A percentile compares a stretch with the other conserved stretches of the same genome.
Evolutionary conservation across 2,888 invertebrate species (phyloP).

Genomic region (Tipula lateralis): DNA sequence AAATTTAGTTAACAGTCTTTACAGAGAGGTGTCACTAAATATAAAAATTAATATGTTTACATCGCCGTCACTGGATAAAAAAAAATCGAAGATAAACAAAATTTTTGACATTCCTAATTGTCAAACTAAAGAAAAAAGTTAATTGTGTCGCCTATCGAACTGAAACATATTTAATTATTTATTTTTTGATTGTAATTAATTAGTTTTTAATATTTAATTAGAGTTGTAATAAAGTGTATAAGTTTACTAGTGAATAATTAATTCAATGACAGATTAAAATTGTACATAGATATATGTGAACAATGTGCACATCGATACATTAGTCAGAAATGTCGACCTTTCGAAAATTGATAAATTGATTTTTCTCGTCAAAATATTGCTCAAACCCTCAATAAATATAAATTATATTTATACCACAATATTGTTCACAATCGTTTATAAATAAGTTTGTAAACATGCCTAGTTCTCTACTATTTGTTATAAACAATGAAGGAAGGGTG

Average conservation of each 20-base stretch:
- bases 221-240: background rate
- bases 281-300: background rate
- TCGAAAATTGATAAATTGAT: background rate
- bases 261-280: background rate
- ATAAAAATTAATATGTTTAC: background rate
- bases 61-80: background rate
- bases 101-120: background rate
- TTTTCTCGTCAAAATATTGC: background rate
- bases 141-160: background rate
- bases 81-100: background rate
- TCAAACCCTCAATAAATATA: background rate
- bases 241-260: background rate
- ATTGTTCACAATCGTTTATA: background rate
- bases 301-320: background rate
- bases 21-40: background rate
- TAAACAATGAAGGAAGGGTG: constrained; percentile 83
- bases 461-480: constrained; percentile 72
- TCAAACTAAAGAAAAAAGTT: background rate
- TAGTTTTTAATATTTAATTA: background rate
- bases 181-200: background rate
- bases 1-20: background rate
- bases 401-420: no score
- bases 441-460: constrained; percentile 52
- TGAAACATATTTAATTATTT: background rate
- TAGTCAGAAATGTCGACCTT: background rate